A percentile compares a stretch with the other conserved stretches of the same genome.
Conservation (phyloP, 2,888 invertebrate genomes). For the Frankliniella fusca region DNA sequence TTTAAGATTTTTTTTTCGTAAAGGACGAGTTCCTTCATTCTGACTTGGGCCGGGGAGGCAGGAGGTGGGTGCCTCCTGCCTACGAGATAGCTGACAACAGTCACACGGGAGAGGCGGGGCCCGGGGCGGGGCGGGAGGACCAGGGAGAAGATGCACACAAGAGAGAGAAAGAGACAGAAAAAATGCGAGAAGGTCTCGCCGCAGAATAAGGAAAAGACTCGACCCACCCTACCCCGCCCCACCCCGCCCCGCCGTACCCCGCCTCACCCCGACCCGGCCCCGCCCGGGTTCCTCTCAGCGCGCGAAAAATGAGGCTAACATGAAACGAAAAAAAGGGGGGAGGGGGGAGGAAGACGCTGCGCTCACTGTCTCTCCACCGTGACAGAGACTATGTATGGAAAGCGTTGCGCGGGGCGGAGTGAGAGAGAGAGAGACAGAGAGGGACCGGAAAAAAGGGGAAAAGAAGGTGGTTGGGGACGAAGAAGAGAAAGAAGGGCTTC, state of each 20-base stretch:
- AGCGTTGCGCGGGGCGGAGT: background rate
- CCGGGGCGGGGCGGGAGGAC: no score
- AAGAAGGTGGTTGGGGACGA: background rate
- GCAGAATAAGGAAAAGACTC: no score
- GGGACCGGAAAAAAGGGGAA: background rate
- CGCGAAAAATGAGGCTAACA: conserved; percentile 2
- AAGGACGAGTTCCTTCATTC: background rate
- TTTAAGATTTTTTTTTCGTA: background rate
- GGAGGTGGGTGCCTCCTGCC: background rate
- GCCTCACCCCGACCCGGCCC: background rate
- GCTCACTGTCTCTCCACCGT: background rate
- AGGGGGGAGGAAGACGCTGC: background rate
- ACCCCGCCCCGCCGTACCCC: no score
- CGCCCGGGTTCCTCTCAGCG: background rate
- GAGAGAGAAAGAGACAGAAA: no score
- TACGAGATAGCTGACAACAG: no score
- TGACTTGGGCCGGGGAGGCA: background rate
- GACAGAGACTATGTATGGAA: conserved; percentile 12
- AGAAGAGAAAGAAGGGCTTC: background rate
- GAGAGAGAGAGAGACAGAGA: background rate
- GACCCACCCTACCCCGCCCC: background rate
- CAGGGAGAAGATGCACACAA: no score
- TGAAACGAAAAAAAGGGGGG: background rate
- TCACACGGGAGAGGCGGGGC: no score
- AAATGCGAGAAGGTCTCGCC: no score